phyloP scores from a whole-genome alignment of 1,140 invertebrate genomes.

The Linepithema humile region DNA sequence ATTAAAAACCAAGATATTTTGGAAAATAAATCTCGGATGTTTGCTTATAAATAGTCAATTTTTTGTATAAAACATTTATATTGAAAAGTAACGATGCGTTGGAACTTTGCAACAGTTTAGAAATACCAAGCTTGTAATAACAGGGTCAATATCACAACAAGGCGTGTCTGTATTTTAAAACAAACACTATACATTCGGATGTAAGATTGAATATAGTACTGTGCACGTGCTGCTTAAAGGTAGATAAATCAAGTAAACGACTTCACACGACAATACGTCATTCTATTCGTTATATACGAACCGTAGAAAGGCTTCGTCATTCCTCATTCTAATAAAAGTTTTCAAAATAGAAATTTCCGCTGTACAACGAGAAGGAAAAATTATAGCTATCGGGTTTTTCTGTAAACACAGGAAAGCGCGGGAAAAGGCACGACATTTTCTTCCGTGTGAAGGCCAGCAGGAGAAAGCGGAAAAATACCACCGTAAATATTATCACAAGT shows the following conservation, averaged over 20 bases:
- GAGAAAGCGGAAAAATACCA: not conserved
- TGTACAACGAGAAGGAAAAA: not conserved
- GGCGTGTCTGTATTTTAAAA: constrained; percentile 8
- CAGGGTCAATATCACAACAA: not conserved
- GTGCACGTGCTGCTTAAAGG: constrained; percentile 32
- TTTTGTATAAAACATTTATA: no score
- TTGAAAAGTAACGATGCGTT: no score
- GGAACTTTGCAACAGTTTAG: not conserved
- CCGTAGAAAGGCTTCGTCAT: not conserved
- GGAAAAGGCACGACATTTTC: constrained; percentile 23
- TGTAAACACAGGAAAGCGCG: not conserved
- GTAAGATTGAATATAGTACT: constrained; percentile 16
- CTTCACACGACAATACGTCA: constrained; percentile 48
- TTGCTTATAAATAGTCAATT: no score
- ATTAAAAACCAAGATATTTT: no score
- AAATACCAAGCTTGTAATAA: not conserved
- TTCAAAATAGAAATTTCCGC: constrained; percentile 2
- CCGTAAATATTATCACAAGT: constrained; percentile 18
- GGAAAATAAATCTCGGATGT: no score
- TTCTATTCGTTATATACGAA: constrained; percentile 2
- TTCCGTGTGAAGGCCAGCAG: no score
- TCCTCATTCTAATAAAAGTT: not conserved
- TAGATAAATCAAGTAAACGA: constrained; percentile 61
- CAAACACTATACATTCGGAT: not conserved
- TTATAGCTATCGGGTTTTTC: not conserved